Base-by-base conservation (phyloP, 2,797 vertebrate species). In the Petrocephalus schoutedeni region DNA sequence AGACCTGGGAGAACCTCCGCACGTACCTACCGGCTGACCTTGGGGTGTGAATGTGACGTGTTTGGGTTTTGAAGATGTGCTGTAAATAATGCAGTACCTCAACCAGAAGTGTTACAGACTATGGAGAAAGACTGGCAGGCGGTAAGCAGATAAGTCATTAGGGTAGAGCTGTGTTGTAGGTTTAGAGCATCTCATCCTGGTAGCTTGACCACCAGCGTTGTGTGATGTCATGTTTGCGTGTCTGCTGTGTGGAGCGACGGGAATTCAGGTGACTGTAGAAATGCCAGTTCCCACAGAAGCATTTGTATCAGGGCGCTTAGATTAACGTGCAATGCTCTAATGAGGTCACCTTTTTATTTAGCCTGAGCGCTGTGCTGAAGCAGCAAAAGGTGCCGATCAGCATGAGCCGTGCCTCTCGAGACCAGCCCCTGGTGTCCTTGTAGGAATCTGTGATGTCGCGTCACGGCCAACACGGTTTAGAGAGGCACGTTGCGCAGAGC, bases 121-220 rank as follows among this genome's bases (percentile, higher is more conserved):
- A 45, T 92, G 89, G 90, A 91, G 87, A 84, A 89, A 86, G 85
- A 87, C 86, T 3, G 67, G 88, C 41, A 57, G 86, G 89, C 64
- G 89, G 91, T 89, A 90, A 89, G 89, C 41, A 57, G 8, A 16
- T 64, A 45, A 21, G 32, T 41, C n/a, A 19, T 56, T 41, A 59
- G 16, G 10, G 21, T 61, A 12, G 28, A 36, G 57, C 57, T 12
- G 7, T 21, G 3, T 4, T 58, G 53, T 85, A n/a, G 28, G 14
- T 85, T 85, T 32, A 41, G 64, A 36, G 12, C 23, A 9, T 51
- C 16, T 51, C 45, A 51, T 51, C 51, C 28, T 82, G 77, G 77
- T 51, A 45, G 53, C 12, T 36, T 51, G 53, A n/a, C 16, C 0
- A 9, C 56, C 56, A 36, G 32, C 1, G 3, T 86, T 86, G 32